Conservation (phyloP, 2,113 vertebrate species). For the Hydrochoerus hydrochaeris region DNA sequence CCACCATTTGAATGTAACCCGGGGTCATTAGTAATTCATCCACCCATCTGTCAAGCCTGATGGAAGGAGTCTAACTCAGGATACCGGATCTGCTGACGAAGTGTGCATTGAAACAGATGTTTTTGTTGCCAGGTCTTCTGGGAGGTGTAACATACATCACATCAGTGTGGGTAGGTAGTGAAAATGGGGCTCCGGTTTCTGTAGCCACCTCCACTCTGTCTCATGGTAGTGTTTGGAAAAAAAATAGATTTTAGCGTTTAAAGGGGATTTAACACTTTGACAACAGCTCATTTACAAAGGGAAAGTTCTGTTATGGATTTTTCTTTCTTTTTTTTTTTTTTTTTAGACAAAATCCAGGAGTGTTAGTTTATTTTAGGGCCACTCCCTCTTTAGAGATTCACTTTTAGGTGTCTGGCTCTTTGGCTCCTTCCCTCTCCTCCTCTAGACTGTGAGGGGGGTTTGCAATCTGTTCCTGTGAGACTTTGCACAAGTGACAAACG, state of each 20-base stretch:
- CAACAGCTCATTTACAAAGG: conserved; percentile 16
- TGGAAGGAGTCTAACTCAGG: neutral
- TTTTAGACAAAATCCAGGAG: neutral
- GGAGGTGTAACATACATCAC: neutral
- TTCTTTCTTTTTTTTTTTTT: no score
- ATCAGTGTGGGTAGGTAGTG: neutral
- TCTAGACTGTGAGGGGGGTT: conserved; percentile 53
- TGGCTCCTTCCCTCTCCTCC: neutral
- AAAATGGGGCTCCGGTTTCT: neutral
- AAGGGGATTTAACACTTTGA: conserved; percentile 25
- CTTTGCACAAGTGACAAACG: conserved; percentile 74
- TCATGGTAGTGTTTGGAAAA: neutral
- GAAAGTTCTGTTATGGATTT: conserved; percentile 21
- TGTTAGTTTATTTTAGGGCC: neutral
- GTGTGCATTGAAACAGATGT: conserved; percentile 26
- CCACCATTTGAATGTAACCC: neutral
- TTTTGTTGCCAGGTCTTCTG: neutral
- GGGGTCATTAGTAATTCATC: conserved; percentile 53
- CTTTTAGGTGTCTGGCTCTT: conserved; percentile 9
- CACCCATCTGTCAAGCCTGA: conserved; percentile 24
- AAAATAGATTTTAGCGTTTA: neutral
- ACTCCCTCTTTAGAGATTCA: conserved; percentile 53
- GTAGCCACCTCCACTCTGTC: neutral
- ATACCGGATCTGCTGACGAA: neutral
- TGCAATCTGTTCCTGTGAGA: conserved; percentile 73